Percentiles rank a stretch among this genome's conserved stretches.
Conservation (phyloP, 1,140 invertebrate species). For the Saccostrea echinata region DNA sequence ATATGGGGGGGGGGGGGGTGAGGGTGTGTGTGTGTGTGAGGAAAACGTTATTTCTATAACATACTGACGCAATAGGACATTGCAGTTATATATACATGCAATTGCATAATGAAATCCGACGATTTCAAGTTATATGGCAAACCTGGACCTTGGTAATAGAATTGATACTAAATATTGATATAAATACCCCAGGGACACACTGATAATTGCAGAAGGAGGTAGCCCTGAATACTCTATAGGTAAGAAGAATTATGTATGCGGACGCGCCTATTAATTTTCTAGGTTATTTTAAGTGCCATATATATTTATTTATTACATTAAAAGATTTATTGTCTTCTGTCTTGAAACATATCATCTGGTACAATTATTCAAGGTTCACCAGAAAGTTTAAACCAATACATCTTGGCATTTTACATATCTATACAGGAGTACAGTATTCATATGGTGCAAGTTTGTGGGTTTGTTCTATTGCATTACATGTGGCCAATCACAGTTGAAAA, state of each 20-base stretch:
- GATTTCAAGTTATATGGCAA: no score
- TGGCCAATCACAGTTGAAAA: background rate
- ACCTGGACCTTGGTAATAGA: no score
- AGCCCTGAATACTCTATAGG: background rate
- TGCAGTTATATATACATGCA: no score
- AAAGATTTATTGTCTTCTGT: constrained; percentile 31
- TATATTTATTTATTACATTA: background rate
- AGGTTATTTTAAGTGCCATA: background rate
- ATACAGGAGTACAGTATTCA: background rate
- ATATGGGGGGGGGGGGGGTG: no score
- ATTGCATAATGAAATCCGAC: no score
- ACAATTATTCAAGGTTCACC: constrained; percentile 20
- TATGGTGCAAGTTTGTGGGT: background rate
- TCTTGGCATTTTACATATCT: background rate
- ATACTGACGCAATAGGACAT: no score
- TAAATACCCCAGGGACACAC: background rate
- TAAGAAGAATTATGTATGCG: background rate
- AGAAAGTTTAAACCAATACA: constrained; percentile 24
- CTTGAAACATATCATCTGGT: background rate
- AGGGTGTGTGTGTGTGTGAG: background rate
- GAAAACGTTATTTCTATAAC: no score
- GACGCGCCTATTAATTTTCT: background rate
- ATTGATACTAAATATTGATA: no score
- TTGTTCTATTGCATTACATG: constrained; percentile 6
- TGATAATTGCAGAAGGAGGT: background rate